These are phyloP conservation scores for Margaritifera margaritifera DNA, from an alignment of 2,888 invertebrate species.

Conservation along the genomic window DNA sequence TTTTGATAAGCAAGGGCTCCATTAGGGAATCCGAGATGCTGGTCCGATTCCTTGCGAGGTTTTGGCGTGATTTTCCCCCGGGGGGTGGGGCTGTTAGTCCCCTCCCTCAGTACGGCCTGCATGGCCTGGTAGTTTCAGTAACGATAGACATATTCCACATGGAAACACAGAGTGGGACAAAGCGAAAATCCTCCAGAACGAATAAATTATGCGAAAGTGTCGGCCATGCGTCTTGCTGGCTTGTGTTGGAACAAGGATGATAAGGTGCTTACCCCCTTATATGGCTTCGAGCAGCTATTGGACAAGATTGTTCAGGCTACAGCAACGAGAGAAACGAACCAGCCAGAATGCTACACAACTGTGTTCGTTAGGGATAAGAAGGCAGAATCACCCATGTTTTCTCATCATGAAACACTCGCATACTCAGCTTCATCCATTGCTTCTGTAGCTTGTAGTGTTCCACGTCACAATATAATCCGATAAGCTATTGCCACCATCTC, in stretches of 20 bases:
- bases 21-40: no score
- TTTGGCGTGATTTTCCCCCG: slow-evolving; percentile 3
- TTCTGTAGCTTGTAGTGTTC: no score
- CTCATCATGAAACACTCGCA: no score
- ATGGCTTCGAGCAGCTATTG: slow-evolving; percentile 47
- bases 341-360: no score
- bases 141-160: slow-evolving; percentile 28
- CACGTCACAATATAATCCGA: no score
- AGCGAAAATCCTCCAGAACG: slow-evolving; percentile 51
- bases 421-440: no score
- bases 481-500: no score
- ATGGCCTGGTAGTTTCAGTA: slow-evolving; percentile 5
- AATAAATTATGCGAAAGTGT: slow-evolving; percentile 65
- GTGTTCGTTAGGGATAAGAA: no score
- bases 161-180: slow-evolving; percentile 37
- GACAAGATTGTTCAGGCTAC: slow-evolving; percentile 8
- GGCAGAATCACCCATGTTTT: no score
- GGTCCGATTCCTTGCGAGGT: no score
- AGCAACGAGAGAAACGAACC: background rate
- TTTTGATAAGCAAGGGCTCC: no score
- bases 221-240: slow-evolving; percentile 42
- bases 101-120: slow-evolving; percentile 16
- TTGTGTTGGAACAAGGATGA: slow-evolving; percentile 17
- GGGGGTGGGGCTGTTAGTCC: slow-evolving; percentile 14
- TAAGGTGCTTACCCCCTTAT: slow-evolving; percentile 49